Percentiles rank a stretch among this genome's conserved stretches.
Evolutionary conservation across 2,797 vertebrate species (phyloP).

Genomic region (Melanotaenia maccullochi): DNA sequence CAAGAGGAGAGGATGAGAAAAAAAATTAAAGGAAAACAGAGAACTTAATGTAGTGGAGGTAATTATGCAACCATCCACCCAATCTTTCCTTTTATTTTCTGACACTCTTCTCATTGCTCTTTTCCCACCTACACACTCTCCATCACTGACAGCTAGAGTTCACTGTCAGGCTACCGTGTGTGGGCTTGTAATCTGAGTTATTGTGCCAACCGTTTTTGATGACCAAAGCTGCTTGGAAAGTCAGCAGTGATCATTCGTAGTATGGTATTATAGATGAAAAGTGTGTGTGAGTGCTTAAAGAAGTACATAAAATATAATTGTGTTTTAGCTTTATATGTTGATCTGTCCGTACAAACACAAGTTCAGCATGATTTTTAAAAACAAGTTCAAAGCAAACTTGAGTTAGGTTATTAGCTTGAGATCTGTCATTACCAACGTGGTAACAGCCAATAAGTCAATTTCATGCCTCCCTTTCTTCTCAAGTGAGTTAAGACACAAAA

Average conservation of each 20-base stretch:
- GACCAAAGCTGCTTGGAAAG: slow-evolving; percentile 71
- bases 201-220: slow-evolving; percentile 52
- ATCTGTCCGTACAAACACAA: slow-evolving; percentile 36
- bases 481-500: slow-evolving; percentile 56
- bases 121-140: slow-evolving; percentile 35
- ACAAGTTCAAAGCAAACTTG: background rate
- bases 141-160: slow-evolving; percentile 58
- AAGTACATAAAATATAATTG: background rate
- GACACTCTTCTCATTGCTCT: slow-evolving; percentile 40
- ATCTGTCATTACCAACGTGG: slow-evolving; percentile 47
- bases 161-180: slow-evolving; percentile 30
- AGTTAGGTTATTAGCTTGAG: slow-evolving; percentile 38
- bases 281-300: slow-evolving; percentile 33
- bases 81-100: slow-evolving; percentile 27
- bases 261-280: slow-evolving; percentile 39
- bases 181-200: slow-evolving; percentile 27
- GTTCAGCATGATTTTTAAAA: background rate
- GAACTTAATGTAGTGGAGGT: slow-evolving; percentile 67
- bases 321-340: slow-evolving; percentile 24
- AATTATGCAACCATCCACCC: slow-evolving; percentile 56
- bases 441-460: slow-evolving; percentile 38
- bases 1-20: slow-evolving; percentile 26
- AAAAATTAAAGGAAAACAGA: slow-evolving; percentile 34
- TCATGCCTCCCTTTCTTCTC: slow-evolving; percentile 13
- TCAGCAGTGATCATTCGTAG: slow-evolving; percentile 57